A percentile compares a stretch with the other conserved stretches of the same genome.
These are phyloP conservation scores for Brachyhypopomus occidentalis DNA, from an alignment of 2,113 vertebrate genomes.

Conservation along the genomic window DNA sequence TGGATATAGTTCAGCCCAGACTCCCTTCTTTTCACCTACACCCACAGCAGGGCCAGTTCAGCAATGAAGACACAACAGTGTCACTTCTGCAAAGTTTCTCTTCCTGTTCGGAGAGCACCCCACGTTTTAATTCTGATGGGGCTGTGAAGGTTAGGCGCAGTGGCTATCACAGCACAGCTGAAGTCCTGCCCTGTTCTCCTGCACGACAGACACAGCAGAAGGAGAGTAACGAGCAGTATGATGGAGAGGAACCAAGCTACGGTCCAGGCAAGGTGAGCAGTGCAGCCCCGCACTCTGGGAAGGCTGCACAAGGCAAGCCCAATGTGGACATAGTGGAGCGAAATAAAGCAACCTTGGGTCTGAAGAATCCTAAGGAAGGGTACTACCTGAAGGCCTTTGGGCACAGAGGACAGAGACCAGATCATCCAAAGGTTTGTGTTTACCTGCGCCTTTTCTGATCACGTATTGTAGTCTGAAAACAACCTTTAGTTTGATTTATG, in stretches of 20 bases:
- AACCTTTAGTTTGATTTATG: neutral
- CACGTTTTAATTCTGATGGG: neutral
- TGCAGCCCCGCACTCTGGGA: neutral
- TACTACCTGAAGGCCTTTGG: slow-evolving; percentile 79
- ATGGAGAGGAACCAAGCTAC: neutral
- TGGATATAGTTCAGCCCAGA: slow-evolving; percentile 6
- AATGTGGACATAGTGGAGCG: slow-evolving; percentile 78
- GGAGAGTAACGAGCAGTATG: slow-evolving; percentile 11
- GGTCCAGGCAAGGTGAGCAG: neutral
- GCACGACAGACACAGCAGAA: neutral
- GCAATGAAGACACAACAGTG: neutral
- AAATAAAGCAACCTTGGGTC: slow-evolving; percentile 85
- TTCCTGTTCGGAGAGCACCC: slow-evolving; percentile 1
- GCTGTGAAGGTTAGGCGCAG: neutral
- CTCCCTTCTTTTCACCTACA: slow-evolving; percentile 57
- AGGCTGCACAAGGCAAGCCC: slow-evolving; percentile 49
- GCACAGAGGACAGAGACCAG: slow-evolving; percentile 64
- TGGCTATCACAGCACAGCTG: neutral
- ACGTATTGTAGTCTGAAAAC: neutral
- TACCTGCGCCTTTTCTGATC: neutral
- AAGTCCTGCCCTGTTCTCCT: slow-evolving; percentile 21
- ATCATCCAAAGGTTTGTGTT: slow-evolving; percentile 70
- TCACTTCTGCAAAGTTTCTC: slow-evolving; percentile 4
- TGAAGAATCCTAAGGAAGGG: slow-evolving; percentile 60
- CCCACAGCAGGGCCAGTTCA: slow-evolving; percentile 33